Conservation (phyloP, 2,888 invertebrate genomes). For the Colostygia pectinataria region DNA sequence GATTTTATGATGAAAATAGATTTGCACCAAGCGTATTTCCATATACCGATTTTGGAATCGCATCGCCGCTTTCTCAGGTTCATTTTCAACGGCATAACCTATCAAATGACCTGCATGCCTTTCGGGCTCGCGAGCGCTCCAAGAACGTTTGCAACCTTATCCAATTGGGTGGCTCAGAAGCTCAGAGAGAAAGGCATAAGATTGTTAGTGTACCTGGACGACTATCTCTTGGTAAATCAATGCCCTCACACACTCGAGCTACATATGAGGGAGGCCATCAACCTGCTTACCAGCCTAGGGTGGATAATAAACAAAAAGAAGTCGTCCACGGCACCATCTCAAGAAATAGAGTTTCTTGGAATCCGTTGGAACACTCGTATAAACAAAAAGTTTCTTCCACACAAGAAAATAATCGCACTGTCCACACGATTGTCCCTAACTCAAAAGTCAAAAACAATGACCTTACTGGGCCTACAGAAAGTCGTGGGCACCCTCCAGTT, state of each 20-base stretch:
- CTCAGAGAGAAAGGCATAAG: not conserved
- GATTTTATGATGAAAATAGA: not conserved
- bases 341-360: slow-evolving; percentile 30
- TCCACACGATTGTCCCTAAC: not conserved
- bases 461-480: not conserved
- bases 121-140: not conserved
- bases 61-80: not conserved
- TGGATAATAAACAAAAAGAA: slow-evolving; percentile 22
- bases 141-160: not conserved
- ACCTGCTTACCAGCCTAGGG: slow-evolving; percentile 13
- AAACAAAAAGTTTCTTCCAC: slow-evolving; percentile 17
- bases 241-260: slow-evolving; percentile 3
- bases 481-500: not conserved
- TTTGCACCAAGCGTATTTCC: slow-evolving; percentile 1
- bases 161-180: slow-evolving; percentile 1
- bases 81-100: not conserved
- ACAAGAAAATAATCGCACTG: slow-evolving; percentile 10
- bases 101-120: not conserved
- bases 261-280: slow-evolving; percentile 13
- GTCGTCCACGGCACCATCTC: slow-evolving; percentile 5
- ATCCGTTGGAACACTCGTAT: slow-evolving; percentile 29
- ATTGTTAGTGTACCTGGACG: slow-evolving; percentile 8
- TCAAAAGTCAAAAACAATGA: not conserved
- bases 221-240: slow-evolving; percentile 27
- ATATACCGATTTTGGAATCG: not conserved